Conservation (phyloP, 2,113 vertebrate genomes). For the Amphiprion percula region DNA sequence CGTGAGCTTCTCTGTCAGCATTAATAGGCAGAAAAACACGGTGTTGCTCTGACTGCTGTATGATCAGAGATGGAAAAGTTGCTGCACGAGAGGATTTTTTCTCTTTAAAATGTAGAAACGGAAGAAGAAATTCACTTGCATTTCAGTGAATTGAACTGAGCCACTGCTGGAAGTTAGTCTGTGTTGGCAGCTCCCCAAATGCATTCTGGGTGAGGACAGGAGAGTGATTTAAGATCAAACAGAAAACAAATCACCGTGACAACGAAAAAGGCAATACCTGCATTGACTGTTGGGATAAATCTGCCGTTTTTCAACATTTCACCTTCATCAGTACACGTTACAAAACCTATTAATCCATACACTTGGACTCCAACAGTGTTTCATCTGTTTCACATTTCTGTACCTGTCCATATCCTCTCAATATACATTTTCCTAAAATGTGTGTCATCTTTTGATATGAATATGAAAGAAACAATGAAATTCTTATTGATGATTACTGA, state of each 20-base stretch:
- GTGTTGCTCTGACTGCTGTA: neutral
- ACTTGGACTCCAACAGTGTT: no score
- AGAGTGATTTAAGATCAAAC: neutral
- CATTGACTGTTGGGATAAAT: neutral
- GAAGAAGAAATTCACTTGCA: neutral
- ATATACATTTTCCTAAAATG: no score
- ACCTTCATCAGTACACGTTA: no score
- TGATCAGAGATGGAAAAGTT: no score
- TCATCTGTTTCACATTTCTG: no score
- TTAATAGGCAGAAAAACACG: neutral
- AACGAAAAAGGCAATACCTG: neutral
- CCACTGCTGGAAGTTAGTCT: neutral
- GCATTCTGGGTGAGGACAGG: neutral
- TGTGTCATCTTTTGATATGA: no score
- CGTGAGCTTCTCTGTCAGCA: neutral
- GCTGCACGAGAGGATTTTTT: no score
- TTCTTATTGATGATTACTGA: no score
- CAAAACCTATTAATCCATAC: no score
- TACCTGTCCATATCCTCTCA: no score
- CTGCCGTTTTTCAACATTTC: no score
- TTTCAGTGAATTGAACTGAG: neutral
- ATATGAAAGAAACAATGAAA: no score
- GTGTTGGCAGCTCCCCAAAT: neutral
- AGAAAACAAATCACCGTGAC: slow-evolving; percentile 15
- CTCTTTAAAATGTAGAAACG: neutral